Conservation (phyloP, 2,113 vertebrate species). For the Engystomops pustulosus region DNA sequence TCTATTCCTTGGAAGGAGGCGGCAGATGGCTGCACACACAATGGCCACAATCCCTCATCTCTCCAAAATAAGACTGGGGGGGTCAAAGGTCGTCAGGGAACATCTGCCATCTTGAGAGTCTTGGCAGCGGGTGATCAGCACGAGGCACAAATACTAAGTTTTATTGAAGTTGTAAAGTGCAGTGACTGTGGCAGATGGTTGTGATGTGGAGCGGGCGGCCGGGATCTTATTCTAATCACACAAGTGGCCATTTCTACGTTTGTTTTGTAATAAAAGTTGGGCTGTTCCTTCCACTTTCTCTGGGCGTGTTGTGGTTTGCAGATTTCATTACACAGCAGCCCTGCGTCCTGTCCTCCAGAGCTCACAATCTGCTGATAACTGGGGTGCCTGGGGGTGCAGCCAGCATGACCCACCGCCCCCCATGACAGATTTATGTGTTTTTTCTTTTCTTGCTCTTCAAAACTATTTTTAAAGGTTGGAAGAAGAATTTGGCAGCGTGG, state of each 20-base stretch:
- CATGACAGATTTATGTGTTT: not conserved
- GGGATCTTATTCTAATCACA: no score
- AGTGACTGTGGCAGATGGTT: not conserved
- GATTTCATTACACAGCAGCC: not conserved
- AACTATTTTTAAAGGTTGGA: not conserved
- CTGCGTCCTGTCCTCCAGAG: no score
- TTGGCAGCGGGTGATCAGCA: conserved; percentile 65
- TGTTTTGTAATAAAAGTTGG: not conserved
- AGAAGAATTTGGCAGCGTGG: conserved; percentile 22
- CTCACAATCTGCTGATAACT: no score
- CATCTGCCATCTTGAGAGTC: conserved; percentile 84
- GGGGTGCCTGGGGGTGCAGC: no score
- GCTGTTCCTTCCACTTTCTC: not conserved
- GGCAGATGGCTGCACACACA: conserved; percentile 87
- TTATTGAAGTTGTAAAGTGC: not conserved
- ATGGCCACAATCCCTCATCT: conserved; percentile 79
- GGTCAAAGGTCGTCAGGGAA: conserved; percentile 81
- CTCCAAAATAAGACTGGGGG: conserved; percentile 81
- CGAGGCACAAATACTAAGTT: conserved; percentile 5
- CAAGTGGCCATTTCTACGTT: not conserved
- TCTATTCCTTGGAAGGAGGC: conserved; percentile 67
- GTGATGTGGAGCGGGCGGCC: not conserved
- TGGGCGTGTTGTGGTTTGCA: not conserved
- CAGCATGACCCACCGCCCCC: not conserved
- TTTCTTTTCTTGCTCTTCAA: not conserved